phyloP scores from a whole-genome alignment of 2,797 vertebrate genomes.

The Apodemus agrarius region DNA sequence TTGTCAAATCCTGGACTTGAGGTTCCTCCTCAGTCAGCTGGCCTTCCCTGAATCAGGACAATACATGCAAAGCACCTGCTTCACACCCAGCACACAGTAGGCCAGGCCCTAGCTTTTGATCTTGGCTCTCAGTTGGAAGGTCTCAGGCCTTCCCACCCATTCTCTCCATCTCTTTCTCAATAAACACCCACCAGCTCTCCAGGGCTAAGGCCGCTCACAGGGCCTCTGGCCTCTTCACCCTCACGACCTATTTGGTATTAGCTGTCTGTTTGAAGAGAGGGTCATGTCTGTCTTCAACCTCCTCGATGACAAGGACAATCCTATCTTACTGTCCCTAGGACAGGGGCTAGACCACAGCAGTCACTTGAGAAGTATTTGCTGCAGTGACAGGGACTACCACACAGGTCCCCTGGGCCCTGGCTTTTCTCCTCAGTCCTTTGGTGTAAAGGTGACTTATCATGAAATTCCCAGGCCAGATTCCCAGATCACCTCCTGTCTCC shows the following conservation, averaged over 20 bases:
- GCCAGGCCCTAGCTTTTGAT: slow-evolving; percentile 2
- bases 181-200: not conserved
- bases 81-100: slow-evolving; percentile 63
- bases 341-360: not conserved
- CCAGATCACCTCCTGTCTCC: slow-evolving; percentile 49
- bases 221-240: not conserved
- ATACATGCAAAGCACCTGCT: slow-evolving; percentile 48
- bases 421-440: not conserved
- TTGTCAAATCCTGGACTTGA: slow-evolving; percentile 53
- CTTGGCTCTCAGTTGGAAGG: not conserved
- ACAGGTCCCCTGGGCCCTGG: not conserved
- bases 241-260: not conserved
- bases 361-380: not conserved
- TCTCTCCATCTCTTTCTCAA: not conserved
- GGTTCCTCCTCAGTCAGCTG: slow-evolving; percentile 69
- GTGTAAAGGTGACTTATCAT: not conserved
- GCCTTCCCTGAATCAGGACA: slow-evolving; percentile 41
- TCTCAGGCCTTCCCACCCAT: not conserved
- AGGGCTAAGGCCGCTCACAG: not conserved
- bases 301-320: not conserved
- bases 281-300: not conserved
- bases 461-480: slow-evolving; percentile 31
- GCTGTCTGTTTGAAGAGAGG: not conserved
- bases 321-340: not conserved
- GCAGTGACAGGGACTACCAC: not conserved